Evolutionary conservation across 1,140 invertebrate species (phyloP).

Genomic region (Brachystomella parvula): DNA sequence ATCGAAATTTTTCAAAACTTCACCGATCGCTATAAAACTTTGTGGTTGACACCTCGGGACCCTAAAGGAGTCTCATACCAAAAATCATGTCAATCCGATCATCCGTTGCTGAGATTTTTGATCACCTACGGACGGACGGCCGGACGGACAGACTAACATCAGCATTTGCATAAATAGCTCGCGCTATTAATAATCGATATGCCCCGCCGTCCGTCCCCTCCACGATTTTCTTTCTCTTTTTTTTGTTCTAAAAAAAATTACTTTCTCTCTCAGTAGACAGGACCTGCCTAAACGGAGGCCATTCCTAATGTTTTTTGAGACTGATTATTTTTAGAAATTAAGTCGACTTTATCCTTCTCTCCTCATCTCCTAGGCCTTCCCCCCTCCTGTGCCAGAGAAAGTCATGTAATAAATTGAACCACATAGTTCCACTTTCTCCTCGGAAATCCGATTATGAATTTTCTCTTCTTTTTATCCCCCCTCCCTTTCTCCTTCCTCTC

Average conservation of each 20-base stretch:
- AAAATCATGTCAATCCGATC: neutral
- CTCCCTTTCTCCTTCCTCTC: neutral
- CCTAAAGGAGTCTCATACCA: too few relatives aligned
- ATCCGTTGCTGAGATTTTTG: slow-evolving; percentile 2
- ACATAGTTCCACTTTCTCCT: slow-evolving; percentile 8
- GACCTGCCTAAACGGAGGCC: neutral
- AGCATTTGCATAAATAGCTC: too few relatives aligned
- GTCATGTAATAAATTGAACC: slow-evolving; percentile 13
- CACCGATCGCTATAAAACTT: neutral
- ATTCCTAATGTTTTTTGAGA: neutral
- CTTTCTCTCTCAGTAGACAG: neutral
- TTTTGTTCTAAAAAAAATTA: neutral
- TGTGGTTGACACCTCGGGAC: neutral
- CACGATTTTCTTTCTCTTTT: neutral
- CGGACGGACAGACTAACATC: too few relatives aligned
- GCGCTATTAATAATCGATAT: slow-evolving; percentile 8
- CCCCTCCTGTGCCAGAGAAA: neutral
- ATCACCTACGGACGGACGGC: neutral
- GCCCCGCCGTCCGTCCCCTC: neutral
- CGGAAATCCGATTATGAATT: slow-evolving; percentile 9
- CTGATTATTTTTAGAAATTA: slow-evolving; percentile 10
- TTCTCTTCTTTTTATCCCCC: slow-evolving; percentile 1
- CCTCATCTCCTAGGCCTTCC: neutral
- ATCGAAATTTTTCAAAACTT: neutral
- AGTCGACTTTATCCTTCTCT: neutral